These are phyloP conservation scores for Parelbella ahira DNA, from an alignment of 2,888 invertebrate genomes.

Conservation along the genomic window DNA sequence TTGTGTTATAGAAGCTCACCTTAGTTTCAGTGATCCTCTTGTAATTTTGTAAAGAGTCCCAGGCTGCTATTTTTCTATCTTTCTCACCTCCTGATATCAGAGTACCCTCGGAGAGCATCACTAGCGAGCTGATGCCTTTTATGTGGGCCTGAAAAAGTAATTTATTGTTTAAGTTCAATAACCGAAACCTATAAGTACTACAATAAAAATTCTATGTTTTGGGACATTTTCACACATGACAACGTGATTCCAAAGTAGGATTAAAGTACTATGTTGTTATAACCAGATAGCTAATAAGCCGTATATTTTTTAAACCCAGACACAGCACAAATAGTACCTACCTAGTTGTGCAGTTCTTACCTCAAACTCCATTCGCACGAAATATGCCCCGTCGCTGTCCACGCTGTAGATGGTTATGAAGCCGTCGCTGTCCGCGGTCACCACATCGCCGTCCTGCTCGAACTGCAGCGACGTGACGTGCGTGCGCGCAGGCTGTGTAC, in stretches of 20 bases:
- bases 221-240: too few species aligned
- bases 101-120: slow-evolving; percentile 95
- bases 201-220: too few species aligned
- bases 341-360: too few species aligned
- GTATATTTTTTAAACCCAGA: too few species aligned
- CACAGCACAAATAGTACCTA: too few species aligned
- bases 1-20: not conserved
- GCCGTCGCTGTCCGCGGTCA: slow-evolving; percentile 95
- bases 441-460: slow-evolving; percentile 94
- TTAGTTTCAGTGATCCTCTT: slow-evolving; percentile 91
- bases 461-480: slow-evolving; percentile 93
- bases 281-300: too few species aligned
- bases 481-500: slow-evolving; percentile 88
- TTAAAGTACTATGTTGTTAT: too few species aligned
- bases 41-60: slow-evolving; percentile 95
- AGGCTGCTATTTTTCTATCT: slow-evolving; percentile 93
- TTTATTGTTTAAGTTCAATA: too few species aligned
- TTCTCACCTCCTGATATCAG: slow-evolving; percentile 94
- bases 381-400: slow-evolving; percentile 93
- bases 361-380: slow-evolving; percentile 93
- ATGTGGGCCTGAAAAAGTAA: slow-evolving; percentile 84
- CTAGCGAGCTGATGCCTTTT: slow-evolving; percentile 91
- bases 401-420: slow-evolving; percentile 95
- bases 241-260: too few species aligned
- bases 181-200: too few species aligned